phyloP scores from a whole-genome alignment of 92 coral and sea anemone genomes.

The Montipora capitata region DNA sequence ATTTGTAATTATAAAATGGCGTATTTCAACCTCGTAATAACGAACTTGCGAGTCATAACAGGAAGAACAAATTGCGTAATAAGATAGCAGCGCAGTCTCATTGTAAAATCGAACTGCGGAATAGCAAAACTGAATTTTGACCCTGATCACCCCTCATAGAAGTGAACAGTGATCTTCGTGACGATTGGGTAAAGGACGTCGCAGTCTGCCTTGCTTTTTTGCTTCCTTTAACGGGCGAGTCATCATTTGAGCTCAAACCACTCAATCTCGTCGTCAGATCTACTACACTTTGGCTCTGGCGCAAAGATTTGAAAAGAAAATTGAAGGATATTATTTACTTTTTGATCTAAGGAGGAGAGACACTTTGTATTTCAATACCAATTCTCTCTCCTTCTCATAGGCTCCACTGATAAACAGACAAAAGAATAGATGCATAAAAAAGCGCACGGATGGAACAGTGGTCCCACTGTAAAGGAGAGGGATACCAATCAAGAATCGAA shows the following conservation, averaged over 20 bases:
- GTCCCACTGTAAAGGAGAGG: background rate
- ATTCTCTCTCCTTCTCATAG: background rate
- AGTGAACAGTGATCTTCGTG: background rate
- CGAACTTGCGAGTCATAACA: no score
- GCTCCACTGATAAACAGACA: background rate
- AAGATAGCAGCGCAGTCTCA: no score
- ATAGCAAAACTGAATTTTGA: no score
- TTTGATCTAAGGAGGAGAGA: background rate
- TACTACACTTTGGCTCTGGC: background rate
- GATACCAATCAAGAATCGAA: background rate
- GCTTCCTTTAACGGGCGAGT: conserved; percentile 4
- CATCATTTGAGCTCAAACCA: conserved; percentile 7
- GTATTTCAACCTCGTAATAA: no score
- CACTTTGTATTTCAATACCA: background rate
- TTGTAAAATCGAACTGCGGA: no score
- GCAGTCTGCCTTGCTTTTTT: background rate
- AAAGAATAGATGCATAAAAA: background rate
- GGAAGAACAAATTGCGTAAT: no score
- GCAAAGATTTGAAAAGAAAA: background rate
- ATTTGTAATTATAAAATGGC: no score
- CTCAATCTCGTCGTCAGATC: background rate
- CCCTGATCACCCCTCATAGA: no score
- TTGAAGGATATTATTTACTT: background rate
- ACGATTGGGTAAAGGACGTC: background rate
- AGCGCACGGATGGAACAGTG: background rate